Evolutionary conservation across 1,140 invertebrate genomes (phyloP).

Genomic region (Triops longicaudatus): DNA sequence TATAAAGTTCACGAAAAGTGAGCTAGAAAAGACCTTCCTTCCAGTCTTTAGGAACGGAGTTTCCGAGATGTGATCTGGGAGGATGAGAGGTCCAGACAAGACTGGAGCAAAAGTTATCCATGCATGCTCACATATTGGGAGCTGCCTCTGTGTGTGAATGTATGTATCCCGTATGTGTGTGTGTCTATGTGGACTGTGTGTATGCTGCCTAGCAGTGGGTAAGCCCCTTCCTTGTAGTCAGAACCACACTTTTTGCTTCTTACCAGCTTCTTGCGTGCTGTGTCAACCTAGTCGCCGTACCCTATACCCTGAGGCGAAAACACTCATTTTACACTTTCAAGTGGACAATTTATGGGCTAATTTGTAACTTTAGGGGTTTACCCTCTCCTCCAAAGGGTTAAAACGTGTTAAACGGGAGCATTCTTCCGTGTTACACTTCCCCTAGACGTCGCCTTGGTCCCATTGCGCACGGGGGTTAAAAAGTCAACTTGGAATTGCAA

Average conservation of each 20-base stretch:
- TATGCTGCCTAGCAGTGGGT: neutral
- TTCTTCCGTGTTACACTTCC: neutral
- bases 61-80: neutral
- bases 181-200: no score
- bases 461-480: no score
- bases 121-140: constrained; percentile 4
- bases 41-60: neutral
- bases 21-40: no score
- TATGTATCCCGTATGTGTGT: neutral
- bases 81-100: constrained; percentile 6
- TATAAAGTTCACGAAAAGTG: no score
- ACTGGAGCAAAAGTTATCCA: constrained; percentile 1
- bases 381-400: neutral
- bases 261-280: neutral
- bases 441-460: no score
- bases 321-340: neutral
- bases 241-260: neutral
- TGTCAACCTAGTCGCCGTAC: neutral
- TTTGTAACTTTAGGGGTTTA: neutral
- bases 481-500: no score
- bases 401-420: neutral
- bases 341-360: neutral
- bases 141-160: neutral
- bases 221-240: neutral
- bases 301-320: neutral